These are phyloP conservation scores for Euclidia mi DNA, from an alignment of 2,888 invertebrate species.

Conservation along the genomic window DNA sequence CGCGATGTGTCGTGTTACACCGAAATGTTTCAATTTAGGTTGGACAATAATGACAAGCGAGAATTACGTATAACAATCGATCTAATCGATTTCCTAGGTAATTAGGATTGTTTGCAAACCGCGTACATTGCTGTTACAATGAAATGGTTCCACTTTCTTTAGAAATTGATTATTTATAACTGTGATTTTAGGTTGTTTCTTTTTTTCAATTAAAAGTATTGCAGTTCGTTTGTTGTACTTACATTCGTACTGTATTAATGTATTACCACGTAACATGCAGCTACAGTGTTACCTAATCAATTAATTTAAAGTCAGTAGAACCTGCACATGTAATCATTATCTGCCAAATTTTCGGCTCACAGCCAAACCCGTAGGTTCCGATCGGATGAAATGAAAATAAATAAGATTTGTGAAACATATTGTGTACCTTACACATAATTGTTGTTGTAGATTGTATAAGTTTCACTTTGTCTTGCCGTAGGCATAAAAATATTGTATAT, in stretches of 20 bases:
- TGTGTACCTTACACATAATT: no score
- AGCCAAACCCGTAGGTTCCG: no score
- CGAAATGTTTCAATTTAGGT: conserved; percentile 38
- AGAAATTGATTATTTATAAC: conserved; percentile 4
- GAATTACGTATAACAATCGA: conserved; percentile 12
- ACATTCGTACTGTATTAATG: background rate
- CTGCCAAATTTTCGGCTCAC: no score
- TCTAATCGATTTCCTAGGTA: conserved; percentile 12
- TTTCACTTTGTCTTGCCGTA: no score
- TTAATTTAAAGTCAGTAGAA: no score
- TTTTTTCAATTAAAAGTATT: background rate
- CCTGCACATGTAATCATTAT: no score
- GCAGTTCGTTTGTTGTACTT: background rate
- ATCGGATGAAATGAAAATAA: no score
- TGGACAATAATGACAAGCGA: conserved; percentile 13
- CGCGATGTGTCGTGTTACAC: conserved; percentile 27
- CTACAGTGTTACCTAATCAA: no score
- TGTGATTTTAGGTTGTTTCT: background rate
- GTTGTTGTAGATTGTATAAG: no score
- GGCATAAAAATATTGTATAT: no score
- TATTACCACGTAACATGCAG: no score
- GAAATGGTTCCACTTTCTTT: conserved; percentile 7
- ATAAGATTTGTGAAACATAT: no score
- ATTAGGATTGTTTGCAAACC: conserved; percentile 8
- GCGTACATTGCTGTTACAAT: conserved; percentile 4